Conservation (phyloP, 1,140 invertebrate species). For the Pinna nobilis region DNA sequence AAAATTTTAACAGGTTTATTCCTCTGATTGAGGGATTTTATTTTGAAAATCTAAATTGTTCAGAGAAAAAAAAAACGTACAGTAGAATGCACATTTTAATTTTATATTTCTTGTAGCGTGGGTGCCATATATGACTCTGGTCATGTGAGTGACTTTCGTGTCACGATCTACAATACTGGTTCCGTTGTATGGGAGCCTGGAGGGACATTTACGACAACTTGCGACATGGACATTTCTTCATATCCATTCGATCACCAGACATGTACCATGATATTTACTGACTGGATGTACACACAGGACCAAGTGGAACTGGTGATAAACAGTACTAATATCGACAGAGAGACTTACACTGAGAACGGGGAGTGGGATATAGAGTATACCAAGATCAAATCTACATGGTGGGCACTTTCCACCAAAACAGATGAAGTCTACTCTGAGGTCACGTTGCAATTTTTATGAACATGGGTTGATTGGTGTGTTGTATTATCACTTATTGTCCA, state of each 20-base stretch:
- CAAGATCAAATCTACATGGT: not conserved
- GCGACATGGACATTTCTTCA: slow-evolving; percentile 78
- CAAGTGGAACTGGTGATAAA: not conserved
- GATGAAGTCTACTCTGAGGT: slow-evolving; percentile 19
- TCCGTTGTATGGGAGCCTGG: slow-evolving; percentile 97
- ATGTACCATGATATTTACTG: slow-evolving; percentile 40
- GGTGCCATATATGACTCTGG: not conserved
- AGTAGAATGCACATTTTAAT: not conserved
- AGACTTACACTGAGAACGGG: slow-evolving; percentile 19
- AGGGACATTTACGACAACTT: slow-evolving; percentile 97
- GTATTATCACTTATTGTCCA: no score
- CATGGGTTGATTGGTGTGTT: not conserved
- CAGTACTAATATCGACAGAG: not conserved
- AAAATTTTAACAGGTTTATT: no score
- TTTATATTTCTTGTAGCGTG: slow-evolving; percentile 2
- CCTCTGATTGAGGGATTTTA: no score
- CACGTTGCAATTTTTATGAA: no score
- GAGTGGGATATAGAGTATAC: slow-evolving; percentile 26
- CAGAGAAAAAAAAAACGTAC: not conserved
- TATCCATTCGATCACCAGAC: slow-evolving; percentile 51
- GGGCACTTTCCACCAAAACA: not conserved
- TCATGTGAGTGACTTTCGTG: not conserved
- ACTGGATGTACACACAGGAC: slow-evolving; percentile 25
- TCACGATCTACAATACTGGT: slow-evolving; percentile 83
- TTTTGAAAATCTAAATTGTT: no score